Conservation (phyloP, 2,888 invertebrate species). For the Cataglyphis rosenhaueri region DNA sequence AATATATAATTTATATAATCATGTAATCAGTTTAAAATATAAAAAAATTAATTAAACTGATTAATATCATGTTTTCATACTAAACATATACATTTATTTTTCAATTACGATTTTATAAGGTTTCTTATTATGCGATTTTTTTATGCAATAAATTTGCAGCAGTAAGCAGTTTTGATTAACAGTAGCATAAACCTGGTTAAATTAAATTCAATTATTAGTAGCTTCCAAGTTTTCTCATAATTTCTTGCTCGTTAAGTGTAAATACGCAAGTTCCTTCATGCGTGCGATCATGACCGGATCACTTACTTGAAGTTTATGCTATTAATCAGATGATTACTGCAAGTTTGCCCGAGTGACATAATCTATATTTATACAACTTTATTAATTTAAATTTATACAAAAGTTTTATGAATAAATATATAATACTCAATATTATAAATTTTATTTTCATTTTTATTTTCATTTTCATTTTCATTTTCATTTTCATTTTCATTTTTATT, state of each 20-base stretch:
- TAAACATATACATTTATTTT: neutral
- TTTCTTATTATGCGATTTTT: neutral
- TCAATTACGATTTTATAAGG: neutral
- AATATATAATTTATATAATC: neutral
- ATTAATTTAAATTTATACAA: neutral
- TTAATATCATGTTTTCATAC: neutral
- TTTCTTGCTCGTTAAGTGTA: slow-evolving; percentile 19
- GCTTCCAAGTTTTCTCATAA: slow-evolving; percentile 7
- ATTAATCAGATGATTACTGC: neutral
- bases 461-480: no score
- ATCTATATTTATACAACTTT: neutral
- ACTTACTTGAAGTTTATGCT: neutral
- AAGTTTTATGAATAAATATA: neutral
- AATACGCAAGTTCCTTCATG: neutral
- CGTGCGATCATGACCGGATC: neutral
- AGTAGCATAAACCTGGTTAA: slow-evolving; percentile 1
- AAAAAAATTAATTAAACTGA: slow-evolving; percentile 4
- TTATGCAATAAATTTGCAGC: neutral
- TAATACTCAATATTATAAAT: neutral
- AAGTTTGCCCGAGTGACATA: neutral
- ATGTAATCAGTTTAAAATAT: neutral
- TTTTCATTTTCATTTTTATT: no score
- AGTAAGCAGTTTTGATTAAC: neutral
- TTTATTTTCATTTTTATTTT: neutral
- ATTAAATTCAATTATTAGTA: neutral